A percentile compares a stretch with the other conserved stretches of the same genome.
These are phyloP conservation scores for Cladorhizidae sp. DNA, from an alignment of 37 sponge, comb jelly and placozoan species.

Conservation along the genomic window DNA sequence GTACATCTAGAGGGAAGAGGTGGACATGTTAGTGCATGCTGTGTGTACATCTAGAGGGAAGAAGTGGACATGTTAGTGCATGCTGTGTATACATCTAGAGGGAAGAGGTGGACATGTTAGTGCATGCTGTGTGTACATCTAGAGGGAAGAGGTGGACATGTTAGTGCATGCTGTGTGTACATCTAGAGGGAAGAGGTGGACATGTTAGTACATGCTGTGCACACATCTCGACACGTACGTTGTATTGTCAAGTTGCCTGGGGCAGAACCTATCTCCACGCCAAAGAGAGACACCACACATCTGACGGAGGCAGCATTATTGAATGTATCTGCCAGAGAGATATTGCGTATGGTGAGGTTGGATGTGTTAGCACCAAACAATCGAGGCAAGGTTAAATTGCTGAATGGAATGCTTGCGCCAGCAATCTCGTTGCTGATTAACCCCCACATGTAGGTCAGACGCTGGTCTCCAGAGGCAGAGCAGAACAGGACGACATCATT, in stretches of 20 bases:
- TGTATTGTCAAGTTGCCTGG: not conserved
- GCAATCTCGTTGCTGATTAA: not conserved
- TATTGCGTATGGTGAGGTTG: constrained; percentile 6
- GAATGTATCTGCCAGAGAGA: not conserved
- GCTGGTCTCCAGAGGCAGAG: not conserved
- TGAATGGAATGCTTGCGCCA: not conserved
- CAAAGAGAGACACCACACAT: constrained; percentile 19
- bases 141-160: too few species aligned
- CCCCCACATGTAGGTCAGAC: not conserved
- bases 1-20: too few species aligned
- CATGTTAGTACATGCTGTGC: too few species aligned
- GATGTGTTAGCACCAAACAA: constrained; percentile 8
- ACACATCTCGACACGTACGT: not conserved
- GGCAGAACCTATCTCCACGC: not conserved
- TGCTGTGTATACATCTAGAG: too few species aligned
- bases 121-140: too few species aligned
- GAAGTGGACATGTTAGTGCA: too few species aligned
- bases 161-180: too few species aligned
- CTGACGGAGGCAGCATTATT: not conserved
- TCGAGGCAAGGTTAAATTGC: not conserved
- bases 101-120: too few species aligned
- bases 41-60: too few species aligned
- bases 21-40: too few species aligned
- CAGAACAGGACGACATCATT: not conserved
- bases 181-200: too few species aligned